Base-by-base conservation (phyloP, 2,888 invertebrate genomes). In the Syritta pipiens region DNA sequence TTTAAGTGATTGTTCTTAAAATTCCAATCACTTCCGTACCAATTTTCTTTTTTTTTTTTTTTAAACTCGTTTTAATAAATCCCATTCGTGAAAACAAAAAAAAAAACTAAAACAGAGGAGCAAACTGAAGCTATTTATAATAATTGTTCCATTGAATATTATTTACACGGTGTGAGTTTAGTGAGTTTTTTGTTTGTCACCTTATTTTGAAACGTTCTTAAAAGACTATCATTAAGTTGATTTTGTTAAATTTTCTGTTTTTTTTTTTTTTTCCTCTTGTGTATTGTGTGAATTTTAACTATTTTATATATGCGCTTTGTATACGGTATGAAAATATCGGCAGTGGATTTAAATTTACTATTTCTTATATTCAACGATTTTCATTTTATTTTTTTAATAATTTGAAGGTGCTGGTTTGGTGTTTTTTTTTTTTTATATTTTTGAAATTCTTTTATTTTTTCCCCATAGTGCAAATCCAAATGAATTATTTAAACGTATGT, bases 241-340 rank as follows among this genome's bases (percentile, higher is more conserved):
- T 30, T 24, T 55, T 32, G 14, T 28, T 59, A 17, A 59, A 26
- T 40, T n/a, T n/a, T n/a, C n/a, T n/a, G n/a, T n/a, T 35, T 26
- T 9, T 55, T 30, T 48, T 35, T 2, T 9, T 30, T 40, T 6
- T 44, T 5, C 20, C 5, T 44, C 6, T 19, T 55, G 30, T 40
- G 37, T 76, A 44, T 57, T 24, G 22, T 44, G 57, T 63, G 69
- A 69, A 35, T 28, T 63, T 69, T 26, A 44, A 59, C 42, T 65
- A 59, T 22, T 51, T 57, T 65, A 42, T 35, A 35, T 60, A 62
- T 68, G 49, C 79, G 72, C 74, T 79, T 79, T 79, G 72, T 79
- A 74, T 79, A 79, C 62, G 67, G 79, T 79, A 79, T 79, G 79
- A 79, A 79, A 79, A 79, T 79, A 79, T 79, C 79, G 79, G 79